Conservation (phyloP, 1,140 invertebrate genomes). For the Ceratina calcarata region DNA sequence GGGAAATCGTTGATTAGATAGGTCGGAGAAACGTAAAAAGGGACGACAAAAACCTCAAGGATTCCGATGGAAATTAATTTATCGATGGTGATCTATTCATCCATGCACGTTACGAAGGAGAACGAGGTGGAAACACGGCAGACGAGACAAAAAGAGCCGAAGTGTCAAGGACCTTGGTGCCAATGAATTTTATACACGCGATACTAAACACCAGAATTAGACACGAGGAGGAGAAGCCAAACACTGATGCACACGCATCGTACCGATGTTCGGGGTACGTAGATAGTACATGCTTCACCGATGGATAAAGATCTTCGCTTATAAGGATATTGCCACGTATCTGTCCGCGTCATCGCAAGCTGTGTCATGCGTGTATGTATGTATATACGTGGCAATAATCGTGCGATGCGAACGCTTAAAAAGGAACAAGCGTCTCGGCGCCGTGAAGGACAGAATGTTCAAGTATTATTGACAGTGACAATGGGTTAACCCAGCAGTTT, state of each 20-base stretch:
- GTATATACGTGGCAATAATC: not conserved
- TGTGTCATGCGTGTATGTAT: not conserved
- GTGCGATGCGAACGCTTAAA: not conserved
- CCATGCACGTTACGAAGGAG: not conserved
- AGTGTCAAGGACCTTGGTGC: conserved; percentile 30
- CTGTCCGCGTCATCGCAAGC: not conserved
- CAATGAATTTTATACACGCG: conserved; percentile 17
- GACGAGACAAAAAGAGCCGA: not conserved
- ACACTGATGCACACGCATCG: not conserved
- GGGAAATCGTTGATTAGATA: conserved; percentile 55
- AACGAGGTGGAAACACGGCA: not conserved
- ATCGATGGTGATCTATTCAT: conserved; percentile 23
- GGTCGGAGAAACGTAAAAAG: conserved; percentile 18
- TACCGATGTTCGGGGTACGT: not conserved
- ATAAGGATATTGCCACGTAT: conserved; percentile 15
- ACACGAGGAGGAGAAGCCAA: not conserved
- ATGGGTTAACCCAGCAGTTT: too few relatives aligned
- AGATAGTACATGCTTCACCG: not conserved
- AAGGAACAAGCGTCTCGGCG: not conserved
- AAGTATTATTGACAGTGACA: too few relatives aligned
- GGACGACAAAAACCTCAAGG: not conserved
- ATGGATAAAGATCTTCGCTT: conserved; percentile 11
- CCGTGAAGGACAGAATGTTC: not conserved
- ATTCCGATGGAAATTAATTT: conserved; percentile 31
- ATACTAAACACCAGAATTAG: conserved; percentile 24